phyloP scores from a whole-genome alignment of 2,888 invertebrate species.

The Trichopria drosophilae region DNA sequence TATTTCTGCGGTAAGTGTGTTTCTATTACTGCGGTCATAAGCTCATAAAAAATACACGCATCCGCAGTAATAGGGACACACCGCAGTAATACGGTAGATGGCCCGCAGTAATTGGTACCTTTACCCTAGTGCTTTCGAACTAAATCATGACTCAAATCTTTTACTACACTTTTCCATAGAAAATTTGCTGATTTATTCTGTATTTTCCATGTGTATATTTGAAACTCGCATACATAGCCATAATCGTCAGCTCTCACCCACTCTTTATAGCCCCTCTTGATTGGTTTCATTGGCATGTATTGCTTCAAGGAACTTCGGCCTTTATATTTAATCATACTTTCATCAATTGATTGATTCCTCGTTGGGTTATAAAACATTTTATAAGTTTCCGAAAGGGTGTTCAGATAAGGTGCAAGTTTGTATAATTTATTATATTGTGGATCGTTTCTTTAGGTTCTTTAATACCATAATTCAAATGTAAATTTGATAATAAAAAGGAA shows the following conservation, averaged over 20 bases:
- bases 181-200: constrained; percentile 36
- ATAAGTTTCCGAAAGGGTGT: constrained; percentile 31
- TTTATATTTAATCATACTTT: constrained; percentile 43
- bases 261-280: constrained; percentile 41
- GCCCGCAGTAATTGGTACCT: no score
- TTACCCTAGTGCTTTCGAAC: constrained; percentile 33
- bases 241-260: constrained; percentile 38
- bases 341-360: constrained; percentile 35
- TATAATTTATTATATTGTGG: constrained; percentile 39
- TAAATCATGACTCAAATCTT: constrained; percentile 36
- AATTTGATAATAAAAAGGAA: no score
- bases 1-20: no score
- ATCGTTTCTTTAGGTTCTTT: constrained; percentile 31
- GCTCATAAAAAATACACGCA: no score
- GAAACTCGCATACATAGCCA: constrained; percentile 42
- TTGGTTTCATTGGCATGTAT: constrained; percentile 38
- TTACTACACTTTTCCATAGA: constrained; percentile 42
- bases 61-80: no score
- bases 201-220: constrained; percentile 40
- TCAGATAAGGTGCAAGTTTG: constrained; percentile 39
- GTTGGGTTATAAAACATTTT: constrained; percentile 24
- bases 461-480: constrained; percentile 39
- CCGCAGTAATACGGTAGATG: no score
- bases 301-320: constrained; percentile 38
- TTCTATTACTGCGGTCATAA: no score